Conservation (phyloP, 2,888 invertebrate genomes). For the Branchipolynoe longqiensis region DNA sequence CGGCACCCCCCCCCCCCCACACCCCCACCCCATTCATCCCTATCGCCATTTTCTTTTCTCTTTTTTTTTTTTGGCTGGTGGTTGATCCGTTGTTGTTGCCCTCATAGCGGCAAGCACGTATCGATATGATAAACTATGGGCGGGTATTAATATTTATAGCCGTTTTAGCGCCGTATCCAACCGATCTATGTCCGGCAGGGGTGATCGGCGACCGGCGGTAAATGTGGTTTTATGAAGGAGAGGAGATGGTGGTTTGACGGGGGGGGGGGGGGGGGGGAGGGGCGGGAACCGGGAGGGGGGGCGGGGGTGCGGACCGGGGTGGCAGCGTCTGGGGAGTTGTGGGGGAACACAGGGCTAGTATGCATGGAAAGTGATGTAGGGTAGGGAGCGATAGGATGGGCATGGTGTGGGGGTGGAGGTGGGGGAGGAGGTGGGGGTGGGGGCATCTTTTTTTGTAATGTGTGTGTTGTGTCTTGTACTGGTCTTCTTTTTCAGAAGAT, state of each 20-base stretch:
- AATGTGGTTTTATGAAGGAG: constrained; percentile 41
- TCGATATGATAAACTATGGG: constrained; percentile 51
- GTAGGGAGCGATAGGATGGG: not conserved
- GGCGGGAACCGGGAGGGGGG: not conserved
- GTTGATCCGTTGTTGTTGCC: no score
- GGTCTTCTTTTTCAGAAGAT: not conserved
- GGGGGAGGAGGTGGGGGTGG: no score
- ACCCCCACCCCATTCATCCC: no score
- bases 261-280: no score
- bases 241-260: not conserved
- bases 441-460: not conserved
- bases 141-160: constrained; percentile 51
- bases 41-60: not conserved
- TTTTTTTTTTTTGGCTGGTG: constrained; percentile 3
- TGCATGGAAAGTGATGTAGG: constrained; percentile 28
- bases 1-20: no score
- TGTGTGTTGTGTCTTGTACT: not conserved
- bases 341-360: not conserved
- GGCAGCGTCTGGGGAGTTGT: no score
- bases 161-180: not conserved
- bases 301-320: not conserved
- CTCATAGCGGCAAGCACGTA: not conserved
- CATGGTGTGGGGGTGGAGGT: no score
- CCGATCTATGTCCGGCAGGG: not conserved
- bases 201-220: no score